Evolutionary conservation across 2,797 vertebrate species (phyloP).

Genomic region (Monodelphis domestica): DNA sequence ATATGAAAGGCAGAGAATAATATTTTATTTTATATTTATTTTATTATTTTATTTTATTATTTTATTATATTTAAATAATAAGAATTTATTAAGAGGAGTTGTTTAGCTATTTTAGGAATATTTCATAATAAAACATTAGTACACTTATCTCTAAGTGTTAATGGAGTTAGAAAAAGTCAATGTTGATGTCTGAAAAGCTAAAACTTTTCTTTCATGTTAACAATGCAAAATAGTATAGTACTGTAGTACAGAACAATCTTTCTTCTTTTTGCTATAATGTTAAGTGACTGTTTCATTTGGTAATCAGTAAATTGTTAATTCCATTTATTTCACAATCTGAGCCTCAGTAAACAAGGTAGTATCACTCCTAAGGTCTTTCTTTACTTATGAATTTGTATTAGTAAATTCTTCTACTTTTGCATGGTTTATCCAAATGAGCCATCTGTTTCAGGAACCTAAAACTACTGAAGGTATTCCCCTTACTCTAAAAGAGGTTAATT

Average conservation of each 20-base stretch:
- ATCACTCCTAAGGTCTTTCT: neutral
- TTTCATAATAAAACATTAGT: neutral
- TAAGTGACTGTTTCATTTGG: constrained; percentile 22
- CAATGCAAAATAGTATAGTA: constrained; percentile 30
- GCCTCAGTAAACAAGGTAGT: neutral
- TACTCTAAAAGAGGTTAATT: constrained; percentile 44
- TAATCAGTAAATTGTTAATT: neutral
- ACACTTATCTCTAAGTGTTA: neutral
- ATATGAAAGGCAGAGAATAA: too few species aligned
- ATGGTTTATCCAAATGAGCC: constrained; percentile 33
- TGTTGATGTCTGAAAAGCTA: neutral
- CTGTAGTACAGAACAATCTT: neutral
- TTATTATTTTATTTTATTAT: too few species aligned
- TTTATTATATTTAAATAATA: too few species aligned
- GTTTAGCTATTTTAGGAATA: too few species aligned
- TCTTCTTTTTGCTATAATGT: neutral
- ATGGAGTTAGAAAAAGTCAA: neutral
- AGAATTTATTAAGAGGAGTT: too few species aligned
- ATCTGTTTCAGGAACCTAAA: accelerated
- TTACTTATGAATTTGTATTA: neutral
- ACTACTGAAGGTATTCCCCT: neutral
- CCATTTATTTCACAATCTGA: neutral
- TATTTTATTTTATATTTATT: too few species aligned
- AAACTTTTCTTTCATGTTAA: constrained; percentile 35
- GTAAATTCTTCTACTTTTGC: constrained; percentile 10